phyloP scores from a whole-genome alignment of 2,113 vertebrate genomes.

The Perca schrenkii region DNA sequence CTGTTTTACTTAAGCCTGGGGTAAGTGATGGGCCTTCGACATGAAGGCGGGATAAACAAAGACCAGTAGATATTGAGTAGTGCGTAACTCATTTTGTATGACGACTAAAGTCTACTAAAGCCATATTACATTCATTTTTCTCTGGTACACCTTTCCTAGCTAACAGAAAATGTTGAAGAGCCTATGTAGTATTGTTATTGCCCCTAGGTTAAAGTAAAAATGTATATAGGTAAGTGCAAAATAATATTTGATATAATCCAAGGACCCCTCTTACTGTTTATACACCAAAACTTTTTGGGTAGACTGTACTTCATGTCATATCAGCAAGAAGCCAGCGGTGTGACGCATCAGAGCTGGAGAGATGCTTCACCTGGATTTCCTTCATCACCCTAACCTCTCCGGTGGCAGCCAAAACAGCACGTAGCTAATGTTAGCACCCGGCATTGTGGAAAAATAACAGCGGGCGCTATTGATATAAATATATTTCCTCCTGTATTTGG shows the following conservation, averaged over 20 bases:
- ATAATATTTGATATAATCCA: neutral
- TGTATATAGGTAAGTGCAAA: neutral
- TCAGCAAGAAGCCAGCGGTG: slow-evolving; percentile 63
- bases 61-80: neutral
- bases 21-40: neutral
- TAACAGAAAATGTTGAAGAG: neutral
- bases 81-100: neutral
- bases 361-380: slow-evolving; percentile 84
- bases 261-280: neutral
- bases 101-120: neutral
- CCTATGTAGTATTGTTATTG: neutral
- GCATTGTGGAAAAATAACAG: slow-evolving; percentile 81
- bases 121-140: neutral
- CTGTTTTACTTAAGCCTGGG: neutral
- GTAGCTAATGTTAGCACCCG: slow-evolving; percentile 72
- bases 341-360: slow-evolving; percentile 67
- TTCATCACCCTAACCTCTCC: slow-evolving; percentile 70
- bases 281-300: slow-evolving; percentile 2
- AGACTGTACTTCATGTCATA: slow-evolving; percentile 46
- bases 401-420: slow-evolving; percentile 76
- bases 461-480: slow-evolving; percentile 82
- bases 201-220: neutral
- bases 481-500: slow-evolving; percentile 80
- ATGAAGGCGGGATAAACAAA: neutral
- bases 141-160: neutral